These are phyloP conservation scores for Lithobates pipiens DNA, from an alignment of 2,797 vertebrate genomes.

Conservation along the genomic window DNA sequence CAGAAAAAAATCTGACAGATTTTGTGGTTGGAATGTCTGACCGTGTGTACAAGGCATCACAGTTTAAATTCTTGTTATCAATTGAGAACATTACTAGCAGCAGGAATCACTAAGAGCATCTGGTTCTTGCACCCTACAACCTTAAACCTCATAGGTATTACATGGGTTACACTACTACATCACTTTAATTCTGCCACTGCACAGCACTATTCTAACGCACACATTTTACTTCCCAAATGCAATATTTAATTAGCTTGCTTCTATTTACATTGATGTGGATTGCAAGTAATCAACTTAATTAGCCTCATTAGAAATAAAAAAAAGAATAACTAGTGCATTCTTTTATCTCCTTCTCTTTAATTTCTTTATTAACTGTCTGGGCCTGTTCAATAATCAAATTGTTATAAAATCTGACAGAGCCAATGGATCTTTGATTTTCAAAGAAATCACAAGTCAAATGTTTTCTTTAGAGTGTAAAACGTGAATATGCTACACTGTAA, in stretches of 20 bases:
- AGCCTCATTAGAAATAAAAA: constrained; percentile 1
- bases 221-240: neutral
- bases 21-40: too few relatives aligned
- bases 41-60: too few relatives aligned
- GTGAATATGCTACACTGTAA: neutral
- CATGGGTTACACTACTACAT: neutral
- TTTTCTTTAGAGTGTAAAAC: neutral
- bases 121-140: too few relatives aligned
- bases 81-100: too few relatives aligned
- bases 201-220: neutral
- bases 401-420: neutral
- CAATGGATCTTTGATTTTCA: neutral
- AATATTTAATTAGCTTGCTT: constrained; percentile 9
- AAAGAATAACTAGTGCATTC: neutral
- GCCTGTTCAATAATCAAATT: constrained; percentile 4
- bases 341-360: neutral
- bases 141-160: neutral
- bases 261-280: neutral
- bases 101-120: too few relatives aligned
- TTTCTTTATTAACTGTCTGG: constrained; percentile 11
- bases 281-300: constrained; percentile 14
- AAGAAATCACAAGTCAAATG: neutral
- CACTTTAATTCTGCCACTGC: neutral
- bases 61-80: too few relatives aligned
- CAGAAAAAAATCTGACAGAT: too few relatives aligned